Percentiles rank a stretch among this genome's conserved stretches.
These are phyloP conservation scores for Orientallactaga bullata DNA, from an alignment of 2,113 vertebrate species.

Conservation along the genomic window DNA sequence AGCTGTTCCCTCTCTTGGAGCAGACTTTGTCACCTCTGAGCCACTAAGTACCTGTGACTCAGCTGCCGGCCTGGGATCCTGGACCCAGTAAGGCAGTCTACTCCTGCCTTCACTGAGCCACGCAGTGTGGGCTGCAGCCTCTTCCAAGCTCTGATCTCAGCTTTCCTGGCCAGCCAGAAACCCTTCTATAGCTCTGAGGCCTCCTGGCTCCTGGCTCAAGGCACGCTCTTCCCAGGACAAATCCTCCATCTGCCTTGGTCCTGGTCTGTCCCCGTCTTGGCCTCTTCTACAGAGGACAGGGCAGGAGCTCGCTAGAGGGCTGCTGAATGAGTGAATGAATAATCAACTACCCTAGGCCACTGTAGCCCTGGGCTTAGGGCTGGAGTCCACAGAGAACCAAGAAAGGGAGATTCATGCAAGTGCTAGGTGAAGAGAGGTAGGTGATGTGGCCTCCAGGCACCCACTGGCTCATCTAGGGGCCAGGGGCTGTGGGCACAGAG, in stretches of 20 bases:
- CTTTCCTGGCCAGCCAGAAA: not conserved
- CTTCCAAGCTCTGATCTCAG: not conserved
- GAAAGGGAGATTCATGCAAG: not conserved
- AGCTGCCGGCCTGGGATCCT: not conserved
- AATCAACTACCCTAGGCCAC: not conserved
- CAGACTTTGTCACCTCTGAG: not conserved
- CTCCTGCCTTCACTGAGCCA: not conserved
- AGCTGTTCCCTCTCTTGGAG: not conserved
- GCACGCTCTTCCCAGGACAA: not conserved
- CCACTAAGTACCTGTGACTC: not conserved
- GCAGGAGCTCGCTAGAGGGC: not conserved
- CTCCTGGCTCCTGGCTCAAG: not conserved
- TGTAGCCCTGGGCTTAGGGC: not conserved
- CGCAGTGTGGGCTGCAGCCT: not conserved
- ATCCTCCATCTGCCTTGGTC: too few relatives aligned
- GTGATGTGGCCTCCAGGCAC: not conserved
- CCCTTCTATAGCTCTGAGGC: not conserved
- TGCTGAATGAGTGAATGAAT: not conserved
- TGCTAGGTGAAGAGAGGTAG: not conserved
- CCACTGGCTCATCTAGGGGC: not conserved
- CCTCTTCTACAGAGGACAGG: not conserved
- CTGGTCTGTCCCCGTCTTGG: not conserved
- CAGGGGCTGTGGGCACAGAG: not conserved
- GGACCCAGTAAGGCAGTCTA: accelerated
- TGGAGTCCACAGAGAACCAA: not conserved